Evolutionary conservation across 2,888 invertebrate genomes (phyloP).

Genomic region (Ceratothoa steindachneri): DNA sequence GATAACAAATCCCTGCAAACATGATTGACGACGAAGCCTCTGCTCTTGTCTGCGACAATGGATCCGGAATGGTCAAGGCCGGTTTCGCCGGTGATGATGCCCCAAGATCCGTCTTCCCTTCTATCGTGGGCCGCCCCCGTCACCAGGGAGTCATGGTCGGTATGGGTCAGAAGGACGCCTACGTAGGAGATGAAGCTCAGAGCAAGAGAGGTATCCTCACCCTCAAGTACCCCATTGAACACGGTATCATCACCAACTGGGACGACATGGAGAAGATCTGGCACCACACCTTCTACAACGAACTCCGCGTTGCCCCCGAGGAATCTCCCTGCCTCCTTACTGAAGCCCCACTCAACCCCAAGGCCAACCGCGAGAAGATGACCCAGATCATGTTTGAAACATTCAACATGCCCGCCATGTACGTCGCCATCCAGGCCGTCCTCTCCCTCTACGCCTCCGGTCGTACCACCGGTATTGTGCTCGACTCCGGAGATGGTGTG

Average conservation of each 20-base stretch:
- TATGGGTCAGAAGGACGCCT: slow-evolving; percentile 85
- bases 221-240: slow-evolving; percentile 82
- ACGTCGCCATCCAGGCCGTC: slow-evolving; percentile 47
- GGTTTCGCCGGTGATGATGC: background rate
- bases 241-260: slow-evolving; percentile 97
- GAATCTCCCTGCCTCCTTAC: slow-evolving; percentile 89
- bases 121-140: slow-evolving; percentile 55
- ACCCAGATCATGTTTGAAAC: slow-evolving; percentile 55
- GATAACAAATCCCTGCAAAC: background rate
- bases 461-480: slow-evolving; percentile 53
- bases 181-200: slow-evolving; percentile 94
- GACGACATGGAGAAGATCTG: slow-evolving; percentile 98
- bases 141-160: slow-evolving; percentile 50
- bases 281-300: slow-evolving; percentile 98
- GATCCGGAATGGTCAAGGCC: background rate
- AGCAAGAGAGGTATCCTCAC: slow-evolving; percentile 64
- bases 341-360: slow-evolving; percentile 89
- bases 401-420: slow-evolving; percentile 15
- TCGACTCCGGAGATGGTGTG: slow-evolving; percentile 54
- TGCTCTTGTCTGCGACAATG: background rate
- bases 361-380: slow-evolving; percentile 94
- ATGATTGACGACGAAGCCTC: slow-evolving; percentile 16
- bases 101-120: background rate
- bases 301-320: slow-evolving; percentile 82
- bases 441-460: slow-evolving; percentile 54